Percentiles rank a stretch among this genome's conserved stretches.
Evolutionary conservation across 2,888 invertebrate genomes (phyloP).

Genomic region (Cephalotes varians): DNA sequence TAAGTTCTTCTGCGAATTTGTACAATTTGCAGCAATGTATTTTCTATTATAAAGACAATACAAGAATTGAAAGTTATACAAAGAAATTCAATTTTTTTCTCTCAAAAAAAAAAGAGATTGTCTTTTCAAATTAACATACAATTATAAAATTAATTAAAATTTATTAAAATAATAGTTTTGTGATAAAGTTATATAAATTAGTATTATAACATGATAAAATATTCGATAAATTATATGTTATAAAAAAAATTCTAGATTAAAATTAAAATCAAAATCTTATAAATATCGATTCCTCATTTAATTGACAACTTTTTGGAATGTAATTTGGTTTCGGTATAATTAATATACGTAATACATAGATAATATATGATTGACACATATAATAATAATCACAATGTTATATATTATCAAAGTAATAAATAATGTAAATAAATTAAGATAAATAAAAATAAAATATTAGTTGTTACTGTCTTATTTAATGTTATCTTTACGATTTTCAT

Average conservation of each 20-base stretch:
- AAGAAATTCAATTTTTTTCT: not conserved
- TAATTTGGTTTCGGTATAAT: not conserved
- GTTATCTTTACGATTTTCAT: not conserved
- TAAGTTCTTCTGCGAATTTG: not conserved
- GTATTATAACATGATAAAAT: not conserved
- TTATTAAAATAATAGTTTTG: not conserved
- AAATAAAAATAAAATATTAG: too few relatives aligned
- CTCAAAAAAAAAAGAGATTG: not conserved
- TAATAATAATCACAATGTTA: not conserved
- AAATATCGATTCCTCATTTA: not conserved
- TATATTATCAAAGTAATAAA: not conserved
- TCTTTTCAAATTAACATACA: not conserved
- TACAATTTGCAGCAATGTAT: not conserved
- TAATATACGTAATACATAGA: not conserved
- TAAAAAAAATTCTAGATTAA: not conserved
- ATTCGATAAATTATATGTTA: not conserved
- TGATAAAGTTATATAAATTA: not conserved
- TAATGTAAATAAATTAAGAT: slow-evolving; percentile 2
- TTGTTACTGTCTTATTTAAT: not conserved
- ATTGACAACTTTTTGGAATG: not conserved
- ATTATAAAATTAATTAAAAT: slow-evolving; percentile 1
- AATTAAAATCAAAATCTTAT: slow-evolving; percentile 2
- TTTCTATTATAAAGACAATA: not conserved
- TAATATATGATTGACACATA: not conserved
- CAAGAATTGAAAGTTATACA: not conserved